Base-by-base conservation (phyloP, 2,797 vertebrate genomes). In the Phoxinus dragarum region DNA sequence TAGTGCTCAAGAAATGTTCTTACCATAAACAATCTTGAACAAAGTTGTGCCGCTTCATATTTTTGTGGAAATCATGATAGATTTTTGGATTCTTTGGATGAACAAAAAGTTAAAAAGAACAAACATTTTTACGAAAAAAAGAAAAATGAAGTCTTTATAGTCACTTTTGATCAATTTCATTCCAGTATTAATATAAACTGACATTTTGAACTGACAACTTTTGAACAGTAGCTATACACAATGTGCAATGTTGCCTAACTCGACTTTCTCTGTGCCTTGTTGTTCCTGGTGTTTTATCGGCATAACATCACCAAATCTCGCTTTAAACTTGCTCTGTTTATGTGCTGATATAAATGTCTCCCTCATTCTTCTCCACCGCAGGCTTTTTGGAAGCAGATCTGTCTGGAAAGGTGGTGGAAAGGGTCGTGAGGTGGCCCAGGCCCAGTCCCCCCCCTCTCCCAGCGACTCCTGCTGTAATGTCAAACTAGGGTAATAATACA, bases 391-490 rank as follows among this genome's bases (percentile, higher is more conserved):
- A 92, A 92, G 87, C 91, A 87, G 90, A 85, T 94, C 90, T 93
- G 90, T 88, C 89, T 86, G 89, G 91, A 90, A 83, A 89, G 92
- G 91, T 89, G 61, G 87, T 27, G 85, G 85, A 73, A 80, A 52
- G 90, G 93, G 93, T 93, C 92, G 90, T 89, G 91, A 92, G 90
- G 92, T 93, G 91, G 86, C 92, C 90, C 80, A 85, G 91, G 86
- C 92, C 90, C 80, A 85, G 34, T 84, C 89, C 93, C 93, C 56
- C 94, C 93, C 88, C 93, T 93, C 54, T 93, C 94, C 88, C 86
- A 79, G 92, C 92, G 93, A 91, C 93, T 92, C 90, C 92, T 91
- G 92, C 93, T 91, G 91, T 94, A 94, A 96, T 95, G 95, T 95
- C 95, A 95, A 90, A 92, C 94, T 93, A 90, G 89, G 91, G 93